These are phyloP conservation scores for Mus caroli DNA, from an alignment of 2,797 vertebrate genomes.

Conservation along the genomic window DNA sequence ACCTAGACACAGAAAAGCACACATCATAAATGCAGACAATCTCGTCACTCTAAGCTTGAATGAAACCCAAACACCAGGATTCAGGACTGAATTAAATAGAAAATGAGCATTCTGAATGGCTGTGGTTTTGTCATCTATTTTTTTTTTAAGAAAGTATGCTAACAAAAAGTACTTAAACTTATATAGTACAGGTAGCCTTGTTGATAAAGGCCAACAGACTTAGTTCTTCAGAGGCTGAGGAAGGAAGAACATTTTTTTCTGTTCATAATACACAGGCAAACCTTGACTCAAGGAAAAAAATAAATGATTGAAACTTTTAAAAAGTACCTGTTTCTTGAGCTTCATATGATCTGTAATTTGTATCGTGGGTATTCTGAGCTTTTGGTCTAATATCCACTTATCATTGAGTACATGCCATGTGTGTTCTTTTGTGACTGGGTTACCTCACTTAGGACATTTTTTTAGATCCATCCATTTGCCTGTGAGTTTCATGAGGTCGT, in stretches of 20 bases:
- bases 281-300: background rate
- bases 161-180: slow-evolving; percentile 7
- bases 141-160: slow-evolving; percentile 39
- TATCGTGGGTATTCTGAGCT: no score
- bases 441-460: no score
- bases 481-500: no score
- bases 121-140: slow-evolving; percentile 6
- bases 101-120: background rate
- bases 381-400: background rate
- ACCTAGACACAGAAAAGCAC: background rate
- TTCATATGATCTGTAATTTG: no score
- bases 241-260: background rate
- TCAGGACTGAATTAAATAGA: slow-evolving; percentile 34
- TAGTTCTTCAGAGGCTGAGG: background rate
- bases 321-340: no score
- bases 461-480: no score
- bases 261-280: background rate
- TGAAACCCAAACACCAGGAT: slow-evolving; percentile 54
- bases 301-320: background rate
- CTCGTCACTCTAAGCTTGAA: slow-evolving; percentile 19
- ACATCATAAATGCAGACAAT: slow-evolving; percentile 33
- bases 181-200: background rate
- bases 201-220: background rate
- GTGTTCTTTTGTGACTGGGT: no score
- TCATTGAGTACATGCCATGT: no score